Conservation (phyloP, 2,113 vertebrate genomes). For the Anarrhichthys ocellatus region DNA sequence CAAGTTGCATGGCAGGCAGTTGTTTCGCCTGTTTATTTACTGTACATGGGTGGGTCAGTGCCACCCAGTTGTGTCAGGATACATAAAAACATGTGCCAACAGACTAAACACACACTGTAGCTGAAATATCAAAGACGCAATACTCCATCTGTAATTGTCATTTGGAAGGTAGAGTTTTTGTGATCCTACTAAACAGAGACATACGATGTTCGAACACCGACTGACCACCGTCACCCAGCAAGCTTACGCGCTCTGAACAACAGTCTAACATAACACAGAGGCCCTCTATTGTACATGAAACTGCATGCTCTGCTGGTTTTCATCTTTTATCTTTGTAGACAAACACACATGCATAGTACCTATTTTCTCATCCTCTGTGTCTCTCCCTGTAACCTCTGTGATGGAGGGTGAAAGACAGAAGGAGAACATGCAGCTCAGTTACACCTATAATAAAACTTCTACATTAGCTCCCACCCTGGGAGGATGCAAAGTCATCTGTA, state of each 20-base stretch:
- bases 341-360: neutral
- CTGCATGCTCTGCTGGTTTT: conserved; percentile 56
- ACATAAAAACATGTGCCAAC: neutral
- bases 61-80: neutral
- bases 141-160: neutral
- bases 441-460: conserved; percentile 13
- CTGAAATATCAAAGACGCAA: neutral
- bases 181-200: neutral
- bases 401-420: conserved; percentile 21
- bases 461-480: neutral
- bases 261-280: conserved; percentile 44
- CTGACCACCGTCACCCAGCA: neutral
- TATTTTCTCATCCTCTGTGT: neutral
- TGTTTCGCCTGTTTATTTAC: neutral
- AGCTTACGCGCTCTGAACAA: conserved; percentile 34
- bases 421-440: conserved; percentile 30
- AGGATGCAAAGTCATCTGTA: conserved; percentile 27
- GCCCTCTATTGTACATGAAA: conserved; percentile 49
- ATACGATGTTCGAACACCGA: neutral
- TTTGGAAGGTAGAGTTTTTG: neutral
- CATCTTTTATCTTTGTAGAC: conserved; percentile 1
- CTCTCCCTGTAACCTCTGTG: conserved; percentile 2
- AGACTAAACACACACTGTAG: neutral
- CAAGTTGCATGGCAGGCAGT: neutral
- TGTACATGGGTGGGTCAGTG: neutral